Conservation (phyloP, 2,113 vertebrate species). For the Burhinus oedicnemus region DNA sequence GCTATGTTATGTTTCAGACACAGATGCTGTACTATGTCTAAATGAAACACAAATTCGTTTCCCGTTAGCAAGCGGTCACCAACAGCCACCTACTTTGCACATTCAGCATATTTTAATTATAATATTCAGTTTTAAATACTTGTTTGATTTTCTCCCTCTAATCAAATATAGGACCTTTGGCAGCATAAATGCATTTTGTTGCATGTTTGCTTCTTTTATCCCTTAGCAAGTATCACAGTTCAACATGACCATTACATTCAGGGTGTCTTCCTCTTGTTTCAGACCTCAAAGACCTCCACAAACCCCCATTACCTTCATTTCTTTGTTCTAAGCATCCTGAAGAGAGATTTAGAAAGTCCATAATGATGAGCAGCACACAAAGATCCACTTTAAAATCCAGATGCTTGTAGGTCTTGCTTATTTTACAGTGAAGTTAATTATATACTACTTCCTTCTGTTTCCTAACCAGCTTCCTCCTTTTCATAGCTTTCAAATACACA, state of each 20-base stretch:
- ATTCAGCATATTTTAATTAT: background rate
- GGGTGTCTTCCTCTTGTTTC: constrained; percentile 14
- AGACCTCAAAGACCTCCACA: background rate
- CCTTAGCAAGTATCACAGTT: background rate
- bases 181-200: background rate
- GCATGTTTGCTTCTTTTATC: background rate
- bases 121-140: background rate
- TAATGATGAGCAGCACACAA: background rate
- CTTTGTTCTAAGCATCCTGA: background rate
- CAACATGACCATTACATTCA: background rate
- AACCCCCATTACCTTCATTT: constrained; percentile 8
- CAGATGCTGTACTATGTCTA: background rate
- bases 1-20: background rate
- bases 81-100: background rate
- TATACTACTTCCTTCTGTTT: background rate
- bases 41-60: background rate
- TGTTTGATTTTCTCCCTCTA: background rate
- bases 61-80: background rate
- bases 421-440: constrained; percentile 24
- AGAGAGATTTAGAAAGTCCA: background rate
- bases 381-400: constrained; percentile 25
- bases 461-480: constrained; percentile 11
- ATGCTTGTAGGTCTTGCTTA: background rate
- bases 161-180: background rate
- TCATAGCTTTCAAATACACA: background rate